Base-by-base conservation (phyloP, 2,797 vertebrate species). In the Myiotriccus ornatus region DNA sequence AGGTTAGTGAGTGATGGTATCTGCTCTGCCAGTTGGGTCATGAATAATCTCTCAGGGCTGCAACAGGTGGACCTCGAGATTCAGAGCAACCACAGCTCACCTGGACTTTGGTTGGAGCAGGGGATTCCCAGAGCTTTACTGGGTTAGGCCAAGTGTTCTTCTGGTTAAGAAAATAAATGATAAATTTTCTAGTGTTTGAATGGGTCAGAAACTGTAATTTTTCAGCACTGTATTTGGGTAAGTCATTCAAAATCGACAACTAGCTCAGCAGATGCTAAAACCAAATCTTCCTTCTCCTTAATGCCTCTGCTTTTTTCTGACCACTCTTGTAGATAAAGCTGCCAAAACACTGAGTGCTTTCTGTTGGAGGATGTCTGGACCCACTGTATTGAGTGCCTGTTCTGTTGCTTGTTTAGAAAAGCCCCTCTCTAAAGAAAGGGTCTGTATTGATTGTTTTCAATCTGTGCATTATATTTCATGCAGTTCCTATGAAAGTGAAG, bases 11-110 rank as follows among this genome's bases (percentile, higher is more conserved):
- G 30, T 5, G 90, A 90, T 93, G 90, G 50, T 84, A 94, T 94
- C 93, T 95, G 74, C 81, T 76, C 80, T 93, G 37, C 93, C 13
- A 0, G 94, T 59, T 59, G 73, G 79, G 68, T 95, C 94, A 83
- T 24, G 94, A 95, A 73, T 15, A 8, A 63, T 59, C 82, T 84
- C 9, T 0, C 82, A 62, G 78, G 78, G 53, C 60, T 89, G 14
- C 57, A 41, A 12, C 82, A 91, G 76, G 64, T 95, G 94, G 92
- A 95, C 93, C 71, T 16, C 0, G 1, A 86, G n/a, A 70, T 32
- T 52, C 32, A 32, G 82, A 91, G 62, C 84, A 91, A 47, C 43
- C 73, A 53, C 89, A 34, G 34, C 76, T 92, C 5, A 4, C 79
- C 93, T 92, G 87, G 94, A 85, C 92, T 73, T 63, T 4, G 50